A percentile compares a stretch with the other conserved stretches of the same genome.
These are phyloP conservation scores for Ianthella basta DNA, from an alignment of 37 sponge, comb jelly and placozoan species.

Conservation along the genomic window DNA sequence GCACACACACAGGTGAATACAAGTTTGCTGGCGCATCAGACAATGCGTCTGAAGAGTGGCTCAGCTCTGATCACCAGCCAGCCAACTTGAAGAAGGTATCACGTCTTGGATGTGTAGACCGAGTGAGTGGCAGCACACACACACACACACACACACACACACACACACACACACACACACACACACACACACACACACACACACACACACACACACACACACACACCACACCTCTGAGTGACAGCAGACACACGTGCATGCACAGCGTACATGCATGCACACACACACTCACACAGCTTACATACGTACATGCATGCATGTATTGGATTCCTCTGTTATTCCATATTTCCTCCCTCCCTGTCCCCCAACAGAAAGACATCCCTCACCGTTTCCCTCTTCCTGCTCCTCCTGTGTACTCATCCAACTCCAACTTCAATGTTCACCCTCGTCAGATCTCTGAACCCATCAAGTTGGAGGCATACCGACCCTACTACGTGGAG, in stretches of 20 bases:
- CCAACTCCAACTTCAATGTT: conserved; percentile 5
- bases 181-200: no score
- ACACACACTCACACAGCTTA: no score
- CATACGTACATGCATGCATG: no score
- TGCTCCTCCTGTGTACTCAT: not conserved
- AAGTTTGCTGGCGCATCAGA: conserved; percentile 35
- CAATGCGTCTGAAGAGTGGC: conserved; percentile 30
- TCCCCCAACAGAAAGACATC: not conserved
- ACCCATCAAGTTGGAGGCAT: not conserved
- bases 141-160: no score
- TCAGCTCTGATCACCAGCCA: conserved; percentile 34
- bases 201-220: no score
- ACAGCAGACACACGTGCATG: no score
- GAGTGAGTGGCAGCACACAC: no score
- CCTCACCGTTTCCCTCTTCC: not conserved
- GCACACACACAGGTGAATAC: no score
- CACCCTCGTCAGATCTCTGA: not conserved
- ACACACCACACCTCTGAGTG: no score
- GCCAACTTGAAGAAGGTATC: conserved; percentile 30
- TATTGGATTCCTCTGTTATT: no score
- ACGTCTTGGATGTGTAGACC: conserved; percentile 20
- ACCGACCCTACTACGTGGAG: conserved; percentile 41
- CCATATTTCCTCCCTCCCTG: not conserved
- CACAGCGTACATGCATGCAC: no score
- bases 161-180: no score